These are phyloP conservation scores for Pelochelys cantorii DNA, from an alignment of 2,797 vertebrate species.

Conservation along the genomic window DNA sequence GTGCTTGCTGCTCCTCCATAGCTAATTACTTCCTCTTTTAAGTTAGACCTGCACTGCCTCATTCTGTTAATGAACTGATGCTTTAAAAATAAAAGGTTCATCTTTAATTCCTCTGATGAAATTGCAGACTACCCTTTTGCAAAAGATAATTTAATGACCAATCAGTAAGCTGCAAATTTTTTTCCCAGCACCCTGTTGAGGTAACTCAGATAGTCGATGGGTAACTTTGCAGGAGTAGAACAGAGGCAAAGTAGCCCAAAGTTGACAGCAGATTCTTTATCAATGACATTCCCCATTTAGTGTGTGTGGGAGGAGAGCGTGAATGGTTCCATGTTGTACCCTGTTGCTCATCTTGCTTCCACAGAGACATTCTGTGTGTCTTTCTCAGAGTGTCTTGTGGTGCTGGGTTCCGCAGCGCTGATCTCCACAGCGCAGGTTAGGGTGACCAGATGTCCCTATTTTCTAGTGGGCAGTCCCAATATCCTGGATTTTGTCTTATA, in stretches of 20 bases:
- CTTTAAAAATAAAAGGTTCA: not conserved
- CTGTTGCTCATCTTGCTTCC: not conserved
- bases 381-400: not conserved
- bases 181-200: not conserved
- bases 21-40: not conserved
- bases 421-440: too few relatives aligned
- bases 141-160: not conserved
- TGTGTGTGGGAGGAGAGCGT: not conserved
- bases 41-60: too few relatives aligned
- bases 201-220: not conserved
- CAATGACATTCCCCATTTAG: not conserved
- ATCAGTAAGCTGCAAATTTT: not conserved
- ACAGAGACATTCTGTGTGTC: not conserved
- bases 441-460: too few relatives aligned
- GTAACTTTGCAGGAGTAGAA: not conserved
- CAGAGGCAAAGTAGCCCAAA: not conserved
- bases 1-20: not conserved
- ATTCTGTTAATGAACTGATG: not conserved
- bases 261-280: not conserved
- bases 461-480: too few relatives aligned
- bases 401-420: not conserved
- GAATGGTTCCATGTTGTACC: not conserved
- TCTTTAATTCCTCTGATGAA: not conserved
- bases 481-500: too few relatives aligned
- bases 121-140: not conserved